Conservation (phyloP, 2,113 vertebrate species). For the Paramormyrops kingsleyae region DNA sequence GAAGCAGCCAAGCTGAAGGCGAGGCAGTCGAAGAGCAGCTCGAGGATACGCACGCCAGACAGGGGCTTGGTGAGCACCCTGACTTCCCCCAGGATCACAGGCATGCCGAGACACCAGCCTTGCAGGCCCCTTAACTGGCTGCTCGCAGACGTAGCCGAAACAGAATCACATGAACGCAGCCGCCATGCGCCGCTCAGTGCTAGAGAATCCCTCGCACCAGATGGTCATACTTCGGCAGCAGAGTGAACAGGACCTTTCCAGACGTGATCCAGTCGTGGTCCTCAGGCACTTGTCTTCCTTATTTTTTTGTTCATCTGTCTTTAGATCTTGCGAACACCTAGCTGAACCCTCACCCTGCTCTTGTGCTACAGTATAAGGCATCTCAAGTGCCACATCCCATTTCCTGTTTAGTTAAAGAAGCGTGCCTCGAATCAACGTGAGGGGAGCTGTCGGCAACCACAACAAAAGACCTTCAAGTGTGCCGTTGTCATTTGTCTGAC, state of each 20-base stretch:
- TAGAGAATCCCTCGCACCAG: not conserved
- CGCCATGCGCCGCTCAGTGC: not conserved
- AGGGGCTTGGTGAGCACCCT: conserved; percentile 55
- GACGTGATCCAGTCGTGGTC: not conserved
- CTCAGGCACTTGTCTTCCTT: not conserved
- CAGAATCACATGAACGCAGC: not conserved
- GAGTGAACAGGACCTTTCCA: not conserved
- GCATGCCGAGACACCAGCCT: conserved; percentile 43
- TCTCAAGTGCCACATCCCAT: conserved; percentile 12
- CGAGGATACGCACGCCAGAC: conserved; percentile 49
- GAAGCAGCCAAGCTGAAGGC: conserved; percentile 57
- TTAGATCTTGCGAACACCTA: not conserved
- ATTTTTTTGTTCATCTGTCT: not conserved
- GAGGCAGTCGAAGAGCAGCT: conserved; percentile 48
- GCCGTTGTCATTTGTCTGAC: conserved; percentile 24
- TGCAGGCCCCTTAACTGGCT: not conserved
- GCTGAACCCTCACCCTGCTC: not conserved
- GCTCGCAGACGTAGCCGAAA: not conserved
- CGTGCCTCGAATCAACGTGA: conserved; percentile 33
- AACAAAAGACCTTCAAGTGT: conserved; percentile 48
- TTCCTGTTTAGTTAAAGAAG: conserved; percentile 33
- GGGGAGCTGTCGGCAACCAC: conserved; percentile 48
- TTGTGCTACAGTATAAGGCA: conserved; percentile 8
- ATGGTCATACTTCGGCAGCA: not conserved
- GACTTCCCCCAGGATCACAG: conserved; percentile 59